phyloP scores from a whole-genome alignment of 2,113 vertebrate species.

The Cochlearius cochlearius region DNA sequence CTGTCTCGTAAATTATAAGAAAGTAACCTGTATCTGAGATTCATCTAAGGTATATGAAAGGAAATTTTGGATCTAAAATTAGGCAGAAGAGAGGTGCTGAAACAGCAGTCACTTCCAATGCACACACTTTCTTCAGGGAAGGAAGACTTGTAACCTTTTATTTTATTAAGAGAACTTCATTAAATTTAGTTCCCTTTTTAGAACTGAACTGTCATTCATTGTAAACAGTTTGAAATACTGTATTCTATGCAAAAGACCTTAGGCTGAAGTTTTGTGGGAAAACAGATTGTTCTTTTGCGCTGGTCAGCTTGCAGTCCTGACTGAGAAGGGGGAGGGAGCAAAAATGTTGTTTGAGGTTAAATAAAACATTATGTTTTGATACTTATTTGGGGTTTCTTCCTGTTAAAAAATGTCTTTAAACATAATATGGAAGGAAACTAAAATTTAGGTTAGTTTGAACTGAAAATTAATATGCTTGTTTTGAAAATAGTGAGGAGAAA shows the following conservation, averaged over 20 bases:
- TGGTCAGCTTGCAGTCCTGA: background rate
- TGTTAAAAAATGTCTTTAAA: background rate
- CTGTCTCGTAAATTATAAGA: background rate
- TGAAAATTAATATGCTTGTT: background rate
- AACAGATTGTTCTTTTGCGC: background rate
- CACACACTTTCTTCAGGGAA: background rate
- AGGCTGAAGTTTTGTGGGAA: background rate
- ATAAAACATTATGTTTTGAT: background rate
- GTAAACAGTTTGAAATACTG: background rate
- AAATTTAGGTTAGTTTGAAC: background rate
- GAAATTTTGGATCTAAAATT: background rate
- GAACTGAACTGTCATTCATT: background rate
- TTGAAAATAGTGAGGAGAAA: background rate
- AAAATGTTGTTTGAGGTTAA: background rate
- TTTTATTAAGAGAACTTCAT: background rate
- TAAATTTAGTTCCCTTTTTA: background rate
- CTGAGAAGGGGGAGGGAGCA: background rate
- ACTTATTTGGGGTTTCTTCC: accelerated
- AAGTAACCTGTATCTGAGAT: background rate
- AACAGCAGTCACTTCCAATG: background rate
- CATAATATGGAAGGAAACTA: background rate
- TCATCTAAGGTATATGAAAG: background rate
- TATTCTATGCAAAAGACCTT: background rate
- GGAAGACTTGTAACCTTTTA: background rate
- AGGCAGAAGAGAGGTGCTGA: background rate